phyloP scores from a whole-genome alignment of 2,797 vertebrate genomes.

The Liasis olivaceus region DNA sequence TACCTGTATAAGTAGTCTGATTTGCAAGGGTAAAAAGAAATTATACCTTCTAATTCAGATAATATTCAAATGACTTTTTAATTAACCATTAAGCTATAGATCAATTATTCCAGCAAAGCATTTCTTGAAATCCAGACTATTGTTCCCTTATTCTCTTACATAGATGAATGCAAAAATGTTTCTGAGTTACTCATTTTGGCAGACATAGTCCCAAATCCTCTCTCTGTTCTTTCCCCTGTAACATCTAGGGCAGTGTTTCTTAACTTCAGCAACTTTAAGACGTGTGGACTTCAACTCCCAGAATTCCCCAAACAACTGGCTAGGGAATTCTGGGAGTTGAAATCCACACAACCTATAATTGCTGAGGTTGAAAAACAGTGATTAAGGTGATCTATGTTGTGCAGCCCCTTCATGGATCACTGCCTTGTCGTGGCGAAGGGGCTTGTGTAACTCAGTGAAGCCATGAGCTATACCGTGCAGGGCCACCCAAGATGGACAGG shows the following conservation, averaged over 20 bases:
- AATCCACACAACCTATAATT: no score
- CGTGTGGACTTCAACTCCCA: no score
- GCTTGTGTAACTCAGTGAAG: no score
- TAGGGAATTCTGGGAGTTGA: no score
- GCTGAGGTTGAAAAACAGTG: no score
- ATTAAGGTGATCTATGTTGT: background rate
- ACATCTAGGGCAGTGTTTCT: background rate
- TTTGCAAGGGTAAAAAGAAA: background rate
- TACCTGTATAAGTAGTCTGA: background rate
- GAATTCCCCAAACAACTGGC: no score
- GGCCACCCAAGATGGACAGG: no score
- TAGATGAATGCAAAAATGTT: background rate
- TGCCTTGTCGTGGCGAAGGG: no score
- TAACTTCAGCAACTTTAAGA: no score
- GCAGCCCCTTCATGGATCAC: no score
- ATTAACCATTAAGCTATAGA: conserved; percentile 17
- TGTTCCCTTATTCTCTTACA: background rate
- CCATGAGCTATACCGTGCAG: no score
- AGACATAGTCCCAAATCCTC: background rate
- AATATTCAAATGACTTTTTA: background rate
- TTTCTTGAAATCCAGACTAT: background rate
- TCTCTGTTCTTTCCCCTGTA: background rate
- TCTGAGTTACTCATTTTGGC: background rate
- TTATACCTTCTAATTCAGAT: conserved; percentile 10
- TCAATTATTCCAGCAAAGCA: background rate